Conservation (phyloP, 1,140 invertebrate genomes). For the Parasteatoda tepidariorum region DNA sequence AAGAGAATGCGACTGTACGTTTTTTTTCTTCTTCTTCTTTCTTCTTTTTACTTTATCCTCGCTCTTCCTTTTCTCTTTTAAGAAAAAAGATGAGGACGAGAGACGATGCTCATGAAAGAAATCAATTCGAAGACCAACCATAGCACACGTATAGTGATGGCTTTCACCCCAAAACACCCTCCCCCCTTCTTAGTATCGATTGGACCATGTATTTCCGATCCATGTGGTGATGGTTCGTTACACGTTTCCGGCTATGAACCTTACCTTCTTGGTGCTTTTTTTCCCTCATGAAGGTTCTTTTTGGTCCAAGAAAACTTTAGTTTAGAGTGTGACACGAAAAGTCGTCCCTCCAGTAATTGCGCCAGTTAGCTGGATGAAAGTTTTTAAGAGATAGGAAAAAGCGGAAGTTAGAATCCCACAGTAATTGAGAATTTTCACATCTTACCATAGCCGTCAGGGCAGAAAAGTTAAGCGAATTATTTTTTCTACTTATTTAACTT, state of each 20-base stretch:
- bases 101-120: constrained; percentile 54
- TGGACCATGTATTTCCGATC: constrained; percentile 45
- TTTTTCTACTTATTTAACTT: no score
- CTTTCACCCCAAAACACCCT: background rate
- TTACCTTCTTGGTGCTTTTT: constrained; percentile 2
- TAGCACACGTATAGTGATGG: constrained; percentile 16
- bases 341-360: constrained; percentile 17
- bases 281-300: background rate
- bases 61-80: no score
- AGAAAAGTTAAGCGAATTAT: constrained; percentile 31
- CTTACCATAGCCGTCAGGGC: background rate
- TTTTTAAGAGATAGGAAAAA: constrained; percentile 7
- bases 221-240: constrained; percentile 49
- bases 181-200: constrained; percentile 14
- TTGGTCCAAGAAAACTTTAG: constrained; percentile 33
- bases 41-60: no score
- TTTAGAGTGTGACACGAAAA: constrained; percentile 38
- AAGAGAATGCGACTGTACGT: constrained; percentile 47
- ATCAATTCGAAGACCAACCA: constrained; percentile 39
- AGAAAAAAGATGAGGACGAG: background rate
- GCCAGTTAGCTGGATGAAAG: constrained; percentile 33
- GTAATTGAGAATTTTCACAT: constrained; percentile 38
- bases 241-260: constrained; percentile 31
- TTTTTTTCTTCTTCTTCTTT: constrained; percentile 24
- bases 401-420: constrained; percentile 21